These are phyloP conservation scores for Acanthiza pusilla DNA, from an alignment of 2,797 vertebrate species.

Conservation along the genomic window DNA sequence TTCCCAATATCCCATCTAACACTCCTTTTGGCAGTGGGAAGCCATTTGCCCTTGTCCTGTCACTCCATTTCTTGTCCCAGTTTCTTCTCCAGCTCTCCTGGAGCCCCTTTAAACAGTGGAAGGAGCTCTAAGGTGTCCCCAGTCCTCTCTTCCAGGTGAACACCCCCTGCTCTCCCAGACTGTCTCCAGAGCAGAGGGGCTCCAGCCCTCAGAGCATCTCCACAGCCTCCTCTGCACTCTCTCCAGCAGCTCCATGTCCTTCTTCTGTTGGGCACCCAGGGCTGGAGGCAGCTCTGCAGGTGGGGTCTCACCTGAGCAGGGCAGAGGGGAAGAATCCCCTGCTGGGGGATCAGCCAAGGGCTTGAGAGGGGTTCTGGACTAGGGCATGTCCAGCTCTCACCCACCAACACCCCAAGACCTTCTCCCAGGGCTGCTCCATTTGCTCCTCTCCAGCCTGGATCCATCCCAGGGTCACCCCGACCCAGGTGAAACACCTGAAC, in stretches of 20 bases:
- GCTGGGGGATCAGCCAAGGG: not conserved
- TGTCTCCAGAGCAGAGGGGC: not conserved
- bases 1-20: not conserved
- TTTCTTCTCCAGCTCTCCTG: not conserved
- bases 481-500: not conserved
- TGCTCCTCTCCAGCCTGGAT: not conserved
- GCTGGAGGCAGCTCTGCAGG: not conserved
- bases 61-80: not conserved
- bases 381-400: not conserved
- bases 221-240: not conserved
- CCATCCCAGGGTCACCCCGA: not conserved
- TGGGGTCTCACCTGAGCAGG: not conserved
- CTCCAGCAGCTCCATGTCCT: not conserved
- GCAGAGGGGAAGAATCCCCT: not conserved
- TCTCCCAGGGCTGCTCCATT: not conserved
- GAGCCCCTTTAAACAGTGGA: not conserved
- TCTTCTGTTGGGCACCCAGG: not conserved
- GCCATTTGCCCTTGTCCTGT: not conserved
- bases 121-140: too few relatives aligned
- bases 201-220: not conserved
- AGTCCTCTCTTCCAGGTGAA: not conserved
- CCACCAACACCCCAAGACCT: not conserved
- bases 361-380: not conserved
- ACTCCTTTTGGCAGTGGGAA: not conserved
- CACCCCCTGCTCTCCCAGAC: not conserved